A percentile compares a stretch with the other conserved stretches of the same genome.
Evolutionary conservation across 2,113 vertebrate species (phyloP).

Genomic region (Scomber colias): DNA sequence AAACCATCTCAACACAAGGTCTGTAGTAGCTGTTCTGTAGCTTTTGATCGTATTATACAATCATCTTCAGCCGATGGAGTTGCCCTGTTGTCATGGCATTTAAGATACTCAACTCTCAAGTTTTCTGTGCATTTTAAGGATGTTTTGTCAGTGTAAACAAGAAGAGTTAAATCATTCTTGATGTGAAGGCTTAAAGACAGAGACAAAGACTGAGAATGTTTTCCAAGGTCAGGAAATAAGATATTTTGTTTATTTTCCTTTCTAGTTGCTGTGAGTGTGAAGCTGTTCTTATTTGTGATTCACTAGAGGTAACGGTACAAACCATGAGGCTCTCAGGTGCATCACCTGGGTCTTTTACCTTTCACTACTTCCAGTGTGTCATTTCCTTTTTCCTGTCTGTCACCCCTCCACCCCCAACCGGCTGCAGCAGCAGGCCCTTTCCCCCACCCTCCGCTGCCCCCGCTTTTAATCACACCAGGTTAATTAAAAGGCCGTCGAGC

Average conservation of each 20-base stretch:
- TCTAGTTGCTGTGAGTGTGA: neutral
- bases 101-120: neutral
- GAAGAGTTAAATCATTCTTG: no score
- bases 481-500: slow-evolving; percentile 88
- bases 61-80: neutral
- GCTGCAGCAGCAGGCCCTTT: slow-evolving; percentile 52
- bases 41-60: neutral
- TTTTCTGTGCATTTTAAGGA: neutral
- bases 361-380: slow-evolving; percentile 43
- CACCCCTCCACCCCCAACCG: slow-evolving; percentile 46
- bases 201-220: neutral
- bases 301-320: neutral
- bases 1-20: neutral
- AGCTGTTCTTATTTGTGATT: neutral
- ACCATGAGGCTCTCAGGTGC: neutral
- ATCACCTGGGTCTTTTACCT: slow-evolving; percentile 17
- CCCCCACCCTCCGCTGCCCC: slow-evolving; percentile 64
- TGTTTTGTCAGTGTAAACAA: no score
- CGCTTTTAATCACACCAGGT: slow-evolving; percentile 89
- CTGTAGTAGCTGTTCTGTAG: neutral
- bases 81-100: neutral
- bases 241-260: neutral
- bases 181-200: neutral
- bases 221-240: neutral
- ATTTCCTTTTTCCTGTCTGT: slow-evolving; percentile 71